A percentile compares a stretch with the other conserved stretches of the same genome.
Evolutionary conservation across 2,888 invertebrate genomes (phyloP).

Genomic region (Onthophagus sagittarius): DNA sequence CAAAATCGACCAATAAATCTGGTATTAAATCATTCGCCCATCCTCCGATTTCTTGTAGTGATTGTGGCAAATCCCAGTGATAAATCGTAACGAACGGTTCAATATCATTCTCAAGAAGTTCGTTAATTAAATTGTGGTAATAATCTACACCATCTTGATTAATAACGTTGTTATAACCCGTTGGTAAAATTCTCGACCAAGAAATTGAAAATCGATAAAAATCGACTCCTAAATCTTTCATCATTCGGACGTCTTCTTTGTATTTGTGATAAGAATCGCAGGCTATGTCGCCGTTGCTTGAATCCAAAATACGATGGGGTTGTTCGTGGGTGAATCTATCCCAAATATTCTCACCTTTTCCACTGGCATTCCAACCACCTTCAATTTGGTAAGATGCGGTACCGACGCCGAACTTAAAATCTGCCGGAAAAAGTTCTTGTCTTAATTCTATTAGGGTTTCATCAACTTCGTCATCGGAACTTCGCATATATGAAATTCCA

Average conservation of each 20-base stretch:
- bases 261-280: conserved; percentile 67
- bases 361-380: conserved; percentile 35
- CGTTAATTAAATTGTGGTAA: conserved; percentile 73
- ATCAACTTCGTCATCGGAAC: background rate
- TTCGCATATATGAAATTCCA: background rate
- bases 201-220: conserved; percentile 71
- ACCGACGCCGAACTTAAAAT: conserved; percentile 40
- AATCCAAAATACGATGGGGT: conserved; percentile 53
- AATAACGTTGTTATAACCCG: conserved; percentile 60
- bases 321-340: conserved; percentile 53
- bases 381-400: conserved; percentile 42
- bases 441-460: background rate
- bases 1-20: conserved; percentile 54
- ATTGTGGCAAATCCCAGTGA: conserved; percentile 41
- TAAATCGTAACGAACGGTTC: conserved; percentile 56
- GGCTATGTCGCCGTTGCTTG: conserved; percentile 61
- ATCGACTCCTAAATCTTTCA: conserved; percentile 59
- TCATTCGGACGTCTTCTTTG: conserved; percentile 61
- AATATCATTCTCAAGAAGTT: conserved; percentile 57
- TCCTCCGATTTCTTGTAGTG: conserved; percentile 54
- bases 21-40: conserved; percentile 58
- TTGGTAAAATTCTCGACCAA: conserved; percentile 73
- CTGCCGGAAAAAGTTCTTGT: conserved; percentile 31
- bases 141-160: conserved; percentile 70
- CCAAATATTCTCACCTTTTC: conserved; percentile 62